Evolutionary conservation across 2,797 vertebrate species (phyloP).

Genomic region (Zenarchopterus dispar): DNA sequence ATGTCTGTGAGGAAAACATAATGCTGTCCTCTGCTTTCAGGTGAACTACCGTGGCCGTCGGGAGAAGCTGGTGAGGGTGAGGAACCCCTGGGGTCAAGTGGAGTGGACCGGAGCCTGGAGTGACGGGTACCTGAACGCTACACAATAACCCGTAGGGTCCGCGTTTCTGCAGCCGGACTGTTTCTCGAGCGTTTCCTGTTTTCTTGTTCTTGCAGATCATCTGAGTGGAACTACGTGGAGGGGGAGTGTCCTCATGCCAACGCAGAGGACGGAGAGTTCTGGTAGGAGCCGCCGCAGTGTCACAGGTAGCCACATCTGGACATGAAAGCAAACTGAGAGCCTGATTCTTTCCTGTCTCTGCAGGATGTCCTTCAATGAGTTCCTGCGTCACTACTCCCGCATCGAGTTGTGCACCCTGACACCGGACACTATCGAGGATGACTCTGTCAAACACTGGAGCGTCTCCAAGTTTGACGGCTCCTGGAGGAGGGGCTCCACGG

Average conservation of each 20-base stretch:
- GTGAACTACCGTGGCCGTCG: constrained; percentile 81
- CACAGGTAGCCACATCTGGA: not conserved
- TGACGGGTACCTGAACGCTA: constrained; percentile 75
- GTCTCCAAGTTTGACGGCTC: constrained; percentile 81
- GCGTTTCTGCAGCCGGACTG: too few relatives aligned
- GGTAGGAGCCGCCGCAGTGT: constrained; percentile 74
- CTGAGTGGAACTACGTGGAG: constrained; percentile 87
- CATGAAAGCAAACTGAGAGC: not conserved
- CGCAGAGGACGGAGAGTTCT: constrained; percentile 92
- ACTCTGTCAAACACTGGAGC: constrained; percentile 84
- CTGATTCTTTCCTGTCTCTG: not conserved
- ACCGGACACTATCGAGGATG: constrained; percentile 83
- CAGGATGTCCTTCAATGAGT: constrained; percentile 92
- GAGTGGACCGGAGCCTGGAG: constrained; percentile 95
- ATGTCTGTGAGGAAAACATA: not conserved
- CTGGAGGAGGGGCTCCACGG: constrained; percentile 87
- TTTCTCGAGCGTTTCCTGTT: not conserved
- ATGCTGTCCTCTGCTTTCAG: constrained; percentile 61
- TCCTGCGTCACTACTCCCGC: constrained; percentile 85
- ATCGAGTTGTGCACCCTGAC: constrained; percentile 91
- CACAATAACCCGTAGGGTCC: not conserved
- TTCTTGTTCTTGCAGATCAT: constrained; percentile 59
- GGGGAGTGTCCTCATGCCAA: constrained; percentile 73
- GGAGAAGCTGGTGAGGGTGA: constrained; percentile 89
- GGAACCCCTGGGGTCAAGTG: constrained; percentile 93